Evolutionary conservation across 1,140 invertebrate species (phyloP).

Genomic region (Megalonaias nervosa): DNA sequence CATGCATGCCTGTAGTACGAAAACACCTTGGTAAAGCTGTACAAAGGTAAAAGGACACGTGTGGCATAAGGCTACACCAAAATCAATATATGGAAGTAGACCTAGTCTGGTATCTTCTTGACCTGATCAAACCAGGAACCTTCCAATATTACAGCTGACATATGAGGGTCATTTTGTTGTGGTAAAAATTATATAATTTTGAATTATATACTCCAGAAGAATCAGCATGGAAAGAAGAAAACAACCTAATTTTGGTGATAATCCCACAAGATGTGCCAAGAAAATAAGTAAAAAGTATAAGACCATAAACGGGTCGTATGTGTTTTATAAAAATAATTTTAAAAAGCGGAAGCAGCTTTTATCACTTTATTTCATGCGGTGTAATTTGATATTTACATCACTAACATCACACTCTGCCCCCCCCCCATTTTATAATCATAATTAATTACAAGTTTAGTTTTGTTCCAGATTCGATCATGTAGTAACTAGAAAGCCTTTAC

Average conservation of each 20-base stretch:
- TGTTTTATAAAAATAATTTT: no score
- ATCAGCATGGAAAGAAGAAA: constrained; percentile 12
- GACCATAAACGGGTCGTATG: no score
- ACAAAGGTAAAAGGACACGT: constrained; percentile 7
- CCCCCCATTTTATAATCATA: no score
- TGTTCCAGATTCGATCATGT: no score
- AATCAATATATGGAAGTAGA: constrained; percentile 23
- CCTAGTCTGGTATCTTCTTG: constrained; percentile 20
- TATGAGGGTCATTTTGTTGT: constrained; percentile 25
- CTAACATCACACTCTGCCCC: no score
- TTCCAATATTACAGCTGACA: constrained; percentile 9
- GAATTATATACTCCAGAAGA: constrained; percentile 19
- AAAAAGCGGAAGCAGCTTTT: no score
- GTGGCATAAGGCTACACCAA: constrained; percentile 3
- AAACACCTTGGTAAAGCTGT: not conserved
- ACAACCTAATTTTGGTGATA: constrained; percentile 18
- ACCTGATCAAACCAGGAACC: not conserved
- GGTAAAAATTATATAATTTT: constrained; percentile 1
- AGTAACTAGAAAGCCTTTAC: no score
- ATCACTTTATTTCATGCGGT: no score
- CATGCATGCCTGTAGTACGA: constrained; percentile 15
- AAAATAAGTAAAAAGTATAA: no score
- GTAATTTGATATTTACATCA: no score
- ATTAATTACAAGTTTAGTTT: no score
- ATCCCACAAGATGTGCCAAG: constrained; percentile 17